These are phyloP conservation scores for Peromyscus californicus DNA, from an alignment of 2,113 vertebrate species.

Conservation along the genomic window DNA sequence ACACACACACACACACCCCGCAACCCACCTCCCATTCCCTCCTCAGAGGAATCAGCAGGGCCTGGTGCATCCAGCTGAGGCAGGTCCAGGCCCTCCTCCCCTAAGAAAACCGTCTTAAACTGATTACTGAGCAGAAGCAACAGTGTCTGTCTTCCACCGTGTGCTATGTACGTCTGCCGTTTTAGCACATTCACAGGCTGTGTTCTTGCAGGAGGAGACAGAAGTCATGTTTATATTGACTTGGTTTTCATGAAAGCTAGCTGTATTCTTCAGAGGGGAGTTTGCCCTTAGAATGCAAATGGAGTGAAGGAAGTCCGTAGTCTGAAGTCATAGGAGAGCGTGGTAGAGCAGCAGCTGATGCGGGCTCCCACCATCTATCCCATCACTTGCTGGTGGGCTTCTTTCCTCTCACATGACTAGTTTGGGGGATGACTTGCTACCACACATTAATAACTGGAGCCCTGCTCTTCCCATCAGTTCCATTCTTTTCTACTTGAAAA, in stretches of 20 bases:
- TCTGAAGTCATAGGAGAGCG: background rate
- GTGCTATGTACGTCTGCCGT: background rate
- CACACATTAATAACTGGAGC: background rate
- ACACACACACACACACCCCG: too few relatives aligned
- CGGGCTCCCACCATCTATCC: background rate
- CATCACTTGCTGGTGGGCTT: background rate
- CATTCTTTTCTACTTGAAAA: conserved; percentile 18
- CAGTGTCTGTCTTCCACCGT: too few relatives aligned
- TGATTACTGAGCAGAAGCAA: background rate
- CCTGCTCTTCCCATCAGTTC: background rate
- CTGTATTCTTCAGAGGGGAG: background rate
- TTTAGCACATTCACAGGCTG: background rate
- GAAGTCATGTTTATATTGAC: conserved; percentile 20
- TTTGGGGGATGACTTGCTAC: background rate
- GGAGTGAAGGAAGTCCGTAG: too few relatives aligned
- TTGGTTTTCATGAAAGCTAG: conserved; percentile 55
- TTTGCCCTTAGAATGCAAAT: conserved; percentile 2
- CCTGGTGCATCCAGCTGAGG: too few relatives aligned
- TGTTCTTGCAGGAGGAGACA: conserved; percentile 32
- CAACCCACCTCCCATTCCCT: too few relatives aligned
- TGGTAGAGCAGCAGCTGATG: background rate
- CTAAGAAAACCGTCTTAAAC: conserved; percentile 45
- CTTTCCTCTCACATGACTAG: background rate
- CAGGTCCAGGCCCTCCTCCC: too few relatives aligned
- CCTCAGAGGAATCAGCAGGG: too few relatives aligned